Percentiles rank a stretch among this genome's conserved stretches.
Evolutionary conservation across 2,113 vertebrate genomes (phyloP).

Genomic region (Podarcis muralis): DNA sequence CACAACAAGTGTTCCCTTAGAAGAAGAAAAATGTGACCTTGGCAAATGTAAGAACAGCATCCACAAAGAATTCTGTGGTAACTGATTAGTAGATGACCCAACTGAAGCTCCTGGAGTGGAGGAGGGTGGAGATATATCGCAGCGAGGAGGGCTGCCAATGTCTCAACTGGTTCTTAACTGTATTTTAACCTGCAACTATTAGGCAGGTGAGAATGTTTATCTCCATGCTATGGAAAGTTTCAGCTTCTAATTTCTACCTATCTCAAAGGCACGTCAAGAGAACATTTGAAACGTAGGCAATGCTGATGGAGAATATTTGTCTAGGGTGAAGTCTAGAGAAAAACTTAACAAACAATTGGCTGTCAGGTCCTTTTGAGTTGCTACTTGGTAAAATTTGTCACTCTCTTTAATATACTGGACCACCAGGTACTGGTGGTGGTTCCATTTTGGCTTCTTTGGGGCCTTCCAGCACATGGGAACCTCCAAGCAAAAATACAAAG

Average conservation of each 20-base stretch:
- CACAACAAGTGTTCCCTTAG: fast-evolving
- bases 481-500: too few relatives aligned
- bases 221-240: not conserved
- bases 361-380: not conserved
- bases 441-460: not conserved
- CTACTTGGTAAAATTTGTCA: not conserved
- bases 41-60: not conserved
- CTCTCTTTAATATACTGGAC: not conserved
- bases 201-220: not conserved
- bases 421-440: not conserved
- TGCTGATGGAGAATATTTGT: not conserved
- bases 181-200: not conserved
- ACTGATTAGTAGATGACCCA: not conserved
- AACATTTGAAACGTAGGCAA: not conserved
- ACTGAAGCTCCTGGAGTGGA: not conserved
- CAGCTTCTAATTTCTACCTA: not conserved
- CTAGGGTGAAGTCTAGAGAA: not conserved
- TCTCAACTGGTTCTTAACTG: not conserved
- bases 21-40: not conserved
- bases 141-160: not conserved
- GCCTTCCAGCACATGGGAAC: not conserved
- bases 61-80: not conserved
- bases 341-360: not conserved
- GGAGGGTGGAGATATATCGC: not conserved
- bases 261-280: not conserved